These are phyloP conservation scores for Antigone vipio DNA, from an alignment of 2,113 vertebrate genomes.

Conservation along the genomic window DNA sequence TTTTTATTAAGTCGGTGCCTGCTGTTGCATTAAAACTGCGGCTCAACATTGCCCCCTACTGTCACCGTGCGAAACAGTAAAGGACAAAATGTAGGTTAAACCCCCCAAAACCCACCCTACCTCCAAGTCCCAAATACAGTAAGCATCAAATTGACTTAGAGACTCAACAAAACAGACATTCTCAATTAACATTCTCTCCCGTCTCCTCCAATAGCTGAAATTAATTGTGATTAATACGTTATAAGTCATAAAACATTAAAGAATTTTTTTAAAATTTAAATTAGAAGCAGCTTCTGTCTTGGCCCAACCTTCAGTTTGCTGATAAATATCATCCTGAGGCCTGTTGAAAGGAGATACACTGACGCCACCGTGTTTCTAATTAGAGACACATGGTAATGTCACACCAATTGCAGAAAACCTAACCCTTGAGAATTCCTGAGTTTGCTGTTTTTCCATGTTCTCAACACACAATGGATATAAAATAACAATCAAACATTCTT, in stretches of 20 bases:
- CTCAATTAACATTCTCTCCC: slow-evolving; percentile 46
- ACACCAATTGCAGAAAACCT: slow-evolving; percentile 54
- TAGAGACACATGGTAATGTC: slow-evolving; percentile 60
- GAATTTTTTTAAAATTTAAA: slow-evolving; percentile 66
- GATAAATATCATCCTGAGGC: slow-evolving; percentile 68
- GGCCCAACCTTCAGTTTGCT: slow-evolving; percentile 38
- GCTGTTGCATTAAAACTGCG: slow-evolving; percentile 22
- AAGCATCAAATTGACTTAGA: neutral
- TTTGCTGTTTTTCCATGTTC: slow-evolving; percentile 29
- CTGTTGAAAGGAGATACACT: slow-evolving; percentile 69
- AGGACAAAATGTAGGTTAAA: neutral
- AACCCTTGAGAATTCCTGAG: slow-evolving; percentile 33
- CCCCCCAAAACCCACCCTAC: neutral
- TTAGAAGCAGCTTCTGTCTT: slow-evolving; percentile 71
- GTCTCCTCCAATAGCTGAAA: slow-evolving; percentile 63
- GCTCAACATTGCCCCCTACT: slow-evolving; percentile 94
- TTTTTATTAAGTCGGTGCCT: slow-evolving; percentile 31
- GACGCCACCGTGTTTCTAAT: slow-evolving; percentile 56
- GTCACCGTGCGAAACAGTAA: slow-evolving; percentile 4
- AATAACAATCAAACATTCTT: slow-evolving; percentile 56
- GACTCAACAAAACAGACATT: neutral
- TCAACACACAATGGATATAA: slow-evolving; percentile 46
- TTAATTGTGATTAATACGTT: slow-evolving; percentile 69
- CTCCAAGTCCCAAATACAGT: neutral
- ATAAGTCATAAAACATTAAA: slow-evolving; percentile 67